Base-by-base conservation (phyloP, 1,140 invertebrate genomes). In the Trichogramma pretiosum region DNA sequence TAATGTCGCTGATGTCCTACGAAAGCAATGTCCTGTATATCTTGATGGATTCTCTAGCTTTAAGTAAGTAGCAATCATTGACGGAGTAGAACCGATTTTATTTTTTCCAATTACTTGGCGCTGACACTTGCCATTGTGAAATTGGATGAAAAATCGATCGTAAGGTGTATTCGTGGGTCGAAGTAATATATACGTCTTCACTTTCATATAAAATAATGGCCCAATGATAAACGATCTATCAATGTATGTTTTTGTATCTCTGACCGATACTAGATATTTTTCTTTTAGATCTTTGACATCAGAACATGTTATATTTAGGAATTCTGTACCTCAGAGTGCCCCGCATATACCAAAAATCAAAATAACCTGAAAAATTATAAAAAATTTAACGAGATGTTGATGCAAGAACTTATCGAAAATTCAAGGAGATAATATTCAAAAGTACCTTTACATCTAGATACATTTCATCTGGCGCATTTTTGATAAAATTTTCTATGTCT, bases 71-170 rank as follows among this genome's bases (percentile, higher is more conserved):
- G 26, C 26, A n/a, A n/a, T n/a, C n/a, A n/a, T n/a, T n/a, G n/a
- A n/a, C n/a, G 42, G 55, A 17, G 52, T 52, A 18, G 18, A 32
- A 2, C 35, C 41, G 7, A 28, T 28, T 28, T 28, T 28, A 28
- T 28, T 28, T 13, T 28, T 28, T 28, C 26, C 26, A 13, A 13
- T 13, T 7, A 28, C 26, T 28, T 28, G 26, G 7, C 26, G 26
- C 7, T 13, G 7, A 28, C 26, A 28, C 13, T 28, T 8, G 26
- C 13, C 26, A 8, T 28, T 28, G 7, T 28, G 13, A 28, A 7
- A 28, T 28, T 28, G 7, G 13, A 28, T 28, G 13, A 28, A 28
- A 28, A 28, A 28, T 28, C 26, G 7, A 13, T 28, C 26, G 7
- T 7, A 8, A 28, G 13, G 13, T 8, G 7, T 28, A 28, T 28